phyloP scores from a whole-genome alignment of 1,140 invertebrate genomes.

The Hypothenemus hampei region DNA sequence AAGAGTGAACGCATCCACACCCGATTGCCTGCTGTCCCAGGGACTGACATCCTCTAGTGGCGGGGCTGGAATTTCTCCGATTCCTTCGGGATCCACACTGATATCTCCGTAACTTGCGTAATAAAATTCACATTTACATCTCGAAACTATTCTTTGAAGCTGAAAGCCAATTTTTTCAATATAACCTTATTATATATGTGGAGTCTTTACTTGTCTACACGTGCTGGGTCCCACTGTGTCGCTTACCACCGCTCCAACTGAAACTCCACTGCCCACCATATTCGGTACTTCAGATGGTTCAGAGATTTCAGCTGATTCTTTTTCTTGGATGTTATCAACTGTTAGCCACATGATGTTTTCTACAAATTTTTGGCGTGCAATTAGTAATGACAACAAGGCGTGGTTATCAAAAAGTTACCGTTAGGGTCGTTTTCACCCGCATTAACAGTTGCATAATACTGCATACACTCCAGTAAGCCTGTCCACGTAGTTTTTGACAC shows the following conservation, averaged over 20 bases:
- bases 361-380: conserved; percentile 33
- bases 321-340: conserved; percentile 87
- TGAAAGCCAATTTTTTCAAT: conserved; percentile 45
- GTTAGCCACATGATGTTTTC: conserved; percentile 96
- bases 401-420: conserved; percentile 33
- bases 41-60: conserved; percentile 65
- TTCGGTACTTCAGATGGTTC: conserved; percentile 74
- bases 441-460: conserved; percentile 96
- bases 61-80: conserved; percentile 59
- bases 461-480: conserved; percentile 93
- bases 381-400: too few species aligned
- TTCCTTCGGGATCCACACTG: conserved; percentile 62
- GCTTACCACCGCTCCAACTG: conserved; percentile 92
- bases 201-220: conserved; percentile 47
- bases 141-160: conserved; percentile 91
- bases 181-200: background rate
- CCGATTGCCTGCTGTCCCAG: conserved; percentile 74
- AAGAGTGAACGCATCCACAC: conserved; percentile 94
- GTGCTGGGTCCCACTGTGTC: conserved; percentile 84
- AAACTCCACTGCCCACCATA: conserved; percentile 89
- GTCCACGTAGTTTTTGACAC: conserved; percentile 94
- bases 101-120: conserved; percentile 91
- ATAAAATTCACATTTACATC: conserved; percentile 97
- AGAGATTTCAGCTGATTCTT: conserved; percentile 69
- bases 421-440: conserved; percentile 62